Evolutionary conservation across 2,113 vertebrate genomes (phyloP), one percentile per base, ranked within the genome.

Genomic region (Psittacula cyanocephala): DNA sequence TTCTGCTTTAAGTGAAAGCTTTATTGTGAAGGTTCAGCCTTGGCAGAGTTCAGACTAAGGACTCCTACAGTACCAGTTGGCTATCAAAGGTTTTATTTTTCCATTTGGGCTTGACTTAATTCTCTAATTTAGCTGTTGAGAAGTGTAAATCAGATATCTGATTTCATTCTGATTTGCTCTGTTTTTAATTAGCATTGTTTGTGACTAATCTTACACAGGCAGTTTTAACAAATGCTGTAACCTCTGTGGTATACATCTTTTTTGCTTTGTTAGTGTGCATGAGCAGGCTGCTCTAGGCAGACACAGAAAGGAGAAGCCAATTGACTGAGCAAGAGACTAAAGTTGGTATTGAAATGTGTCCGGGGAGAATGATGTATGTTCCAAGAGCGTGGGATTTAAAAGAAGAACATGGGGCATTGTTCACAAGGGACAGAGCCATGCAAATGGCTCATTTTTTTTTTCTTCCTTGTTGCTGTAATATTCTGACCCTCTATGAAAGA

Each of bases 181-280:
- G 87, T 2, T 86, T 92, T 76, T 87, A 91, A 89, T 94, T 91
- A 76, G 19, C 49, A 13, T 79, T 87, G 84, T 81, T 92, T 69
- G 31, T 91, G 86, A 62, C 44, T 44, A 80, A 87, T 87, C 90
- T 81, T 87, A 62, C 41, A 17, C 44, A 72, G 49, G 41, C 74
- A 62, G 19, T 62, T 89, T 85, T 80, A 80, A 89, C 70, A 89
- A 82, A 69, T 87, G 62, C 44, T 57, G 25, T 82, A 91, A 82
- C 70, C 67, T 87, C 5, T 1, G 28, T 71, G 65, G 44, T 69
- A 9, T 62, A 57, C 4, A 1, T 91, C 17, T 79, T 62, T 68
- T 9, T 90, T 91, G 19, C 87, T 72, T 72, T 81, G 62, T 47
- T 95, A 52, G 16, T 60, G 77, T 75, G 57, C 39, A 8, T 72